Conservation (phyloP, 2,113 vertebrate species). For the Nothoprocta perdicaria region DNA sequence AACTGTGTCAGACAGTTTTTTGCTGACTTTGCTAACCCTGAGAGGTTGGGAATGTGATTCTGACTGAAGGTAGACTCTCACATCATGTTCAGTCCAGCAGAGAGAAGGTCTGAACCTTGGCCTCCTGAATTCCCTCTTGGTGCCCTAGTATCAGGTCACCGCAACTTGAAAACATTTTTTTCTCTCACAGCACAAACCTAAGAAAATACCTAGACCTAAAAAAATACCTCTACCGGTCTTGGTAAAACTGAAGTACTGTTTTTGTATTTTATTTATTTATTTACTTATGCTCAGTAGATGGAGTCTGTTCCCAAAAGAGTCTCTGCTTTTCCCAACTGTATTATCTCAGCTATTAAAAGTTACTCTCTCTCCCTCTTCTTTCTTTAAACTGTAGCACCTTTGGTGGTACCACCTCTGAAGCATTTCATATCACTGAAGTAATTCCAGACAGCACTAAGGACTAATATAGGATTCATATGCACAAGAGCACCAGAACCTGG, state of each 20-base stretch:
- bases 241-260: neutral
- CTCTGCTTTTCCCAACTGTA: neutral
- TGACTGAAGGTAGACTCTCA: neutral
- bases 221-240: neutral
- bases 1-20: neutral
- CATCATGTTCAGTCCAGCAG: neutral
- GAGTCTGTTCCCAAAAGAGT: neutral
- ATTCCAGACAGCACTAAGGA: neutral
- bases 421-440: neutral
- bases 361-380: neutral
- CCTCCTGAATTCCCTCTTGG: neutral
- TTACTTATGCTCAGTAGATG: neutral
- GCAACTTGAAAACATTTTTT: neutral
- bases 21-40: neutral
- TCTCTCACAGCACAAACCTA: neutral
- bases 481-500: neutral
- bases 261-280: neutral
- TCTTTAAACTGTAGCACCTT: neutral
- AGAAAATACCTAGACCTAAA: neutral
- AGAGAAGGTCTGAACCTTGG: neutral
- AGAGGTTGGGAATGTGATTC: neutral
- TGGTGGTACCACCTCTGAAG: neutral
- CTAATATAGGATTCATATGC: neutral
- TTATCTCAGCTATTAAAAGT: neutral
- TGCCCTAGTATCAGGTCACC: neutral